Conservation (phyloP, 2,888 invertebrate species). For the Crioceris asparagi region DNA sequence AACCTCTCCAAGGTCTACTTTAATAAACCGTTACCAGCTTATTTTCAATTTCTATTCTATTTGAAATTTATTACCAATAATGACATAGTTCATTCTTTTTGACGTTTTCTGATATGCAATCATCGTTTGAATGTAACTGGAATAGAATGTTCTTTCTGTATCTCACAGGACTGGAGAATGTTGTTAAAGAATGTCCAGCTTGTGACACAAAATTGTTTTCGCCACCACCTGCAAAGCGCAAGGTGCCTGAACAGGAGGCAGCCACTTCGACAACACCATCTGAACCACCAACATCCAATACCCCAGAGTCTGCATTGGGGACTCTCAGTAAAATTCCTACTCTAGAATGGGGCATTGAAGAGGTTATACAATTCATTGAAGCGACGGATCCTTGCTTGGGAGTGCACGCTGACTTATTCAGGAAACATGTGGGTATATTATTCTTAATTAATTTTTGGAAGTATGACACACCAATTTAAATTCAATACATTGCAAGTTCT, state of each 20-base stretch:
- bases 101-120: too few species aligned
- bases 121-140: too few species aligned
- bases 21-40: too few species aligned
- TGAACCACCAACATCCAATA: conserved; percentile 52
- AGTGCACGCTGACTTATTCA: conserved; percentile 81
- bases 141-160: too few species aligned
- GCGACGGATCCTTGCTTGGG: conserved; percentile 74
- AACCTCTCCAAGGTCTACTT: too few species aligned
- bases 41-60: too few species aligned
- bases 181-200: conserved; percentile 26
- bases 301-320: conserved; percentile 28
- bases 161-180: conserved; percentile 29
- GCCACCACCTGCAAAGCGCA: conserved; percentile 8
- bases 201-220: conserved; percentile 27
- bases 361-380: conserved; percentile 85
- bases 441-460: not conserved
- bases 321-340: conserved; percentile 47
- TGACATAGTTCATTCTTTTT: too few species aligned
- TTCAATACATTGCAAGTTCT: too few species aligned
- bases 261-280: conserved; percentile 14
- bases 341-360: conserved; percentile 87
- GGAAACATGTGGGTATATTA: conserved; percentile 73
- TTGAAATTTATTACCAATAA: too few species aligned
- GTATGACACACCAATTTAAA: too few species aligned
- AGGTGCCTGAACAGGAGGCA: conserved; percentile 36